Conservation (phyloP, 92 coral and sea anemone species). For the Meandrina meandrites region DNA sequence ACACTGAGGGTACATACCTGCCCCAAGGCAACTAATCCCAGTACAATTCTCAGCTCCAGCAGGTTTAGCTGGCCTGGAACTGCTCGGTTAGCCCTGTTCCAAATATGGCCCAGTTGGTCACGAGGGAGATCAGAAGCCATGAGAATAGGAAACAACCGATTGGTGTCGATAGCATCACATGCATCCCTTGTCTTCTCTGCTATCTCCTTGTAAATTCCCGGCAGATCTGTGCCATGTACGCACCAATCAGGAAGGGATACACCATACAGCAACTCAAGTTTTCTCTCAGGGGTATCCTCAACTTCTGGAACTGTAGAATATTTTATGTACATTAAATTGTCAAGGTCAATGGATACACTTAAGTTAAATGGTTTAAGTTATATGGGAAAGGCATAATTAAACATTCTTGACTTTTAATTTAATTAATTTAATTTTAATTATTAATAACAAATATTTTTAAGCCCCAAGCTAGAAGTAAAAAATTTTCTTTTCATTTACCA, state of each 20-base stretch:
- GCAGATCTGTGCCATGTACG: slow-evolving; percentile 65
- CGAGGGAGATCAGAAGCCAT: slow-evolving; percentile 87
- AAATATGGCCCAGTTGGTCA: slow-evolving; percentile 88
- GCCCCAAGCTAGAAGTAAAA: too few relatives aligned
- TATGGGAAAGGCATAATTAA: too few relatives aligned
- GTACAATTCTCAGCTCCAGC: slow-evolving; percentile 83
- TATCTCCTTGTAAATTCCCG: slow-evolving; percentile 87
- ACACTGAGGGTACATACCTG: slow-evolving; percentile 64
- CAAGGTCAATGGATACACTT: background rate
- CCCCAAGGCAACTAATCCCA: slow-evolving; percentile 92
- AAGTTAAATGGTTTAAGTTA: background rate
- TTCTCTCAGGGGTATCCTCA: slow-evolving; percentile 66
- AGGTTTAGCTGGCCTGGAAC: slow-evolving; percentile 85
- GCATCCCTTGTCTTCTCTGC: slow-evolving; percentile 59
- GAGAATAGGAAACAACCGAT: slow-evolving; percentile 75
- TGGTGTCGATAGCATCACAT: slow-evolving; percentile 75
- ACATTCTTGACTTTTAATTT: too few relatives aligned
- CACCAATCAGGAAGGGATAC: slow-evolving; percentile 88
- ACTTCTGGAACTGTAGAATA: slow-evolving; percentile 26
- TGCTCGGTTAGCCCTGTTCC: slow-evolving; percentile 81
- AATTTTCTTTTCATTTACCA: too few relatives aligned
- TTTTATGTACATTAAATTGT: background rate
- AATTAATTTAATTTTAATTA: too few relatives aligned
- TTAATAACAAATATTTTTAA: too few relatives aligned
- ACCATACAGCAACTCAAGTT: slow-evolving; percentile 74